Evolutionary conservation across 2,113 vertebrate genomes (phyloP), one percentile per base, ranked within the genome.

Genomic region (Vimba vimba): DNA sequence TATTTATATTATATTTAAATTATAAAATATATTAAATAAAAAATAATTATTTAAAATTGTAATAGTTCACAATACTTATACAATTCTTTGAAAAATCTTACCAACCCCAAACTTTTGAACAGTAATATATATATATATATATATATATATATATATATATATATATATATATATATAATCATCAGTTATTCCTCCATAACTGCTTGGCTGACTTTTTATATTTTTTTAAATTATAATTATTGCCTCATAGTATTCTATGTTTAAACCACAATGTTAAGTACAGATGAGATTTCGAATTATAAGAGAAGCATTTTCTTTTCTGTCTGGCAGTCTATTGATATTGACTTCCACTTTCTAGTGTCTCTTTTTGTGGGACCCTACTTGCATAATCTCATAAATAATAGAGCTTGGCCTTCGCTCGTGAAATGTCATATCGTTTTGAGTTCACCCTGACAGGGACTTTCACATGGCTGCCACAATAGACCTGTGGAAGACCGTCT

Each of bases 391-490:
- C 79, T 81, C 7, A 45, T 80, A 80, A 64, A 64, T 80, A 81
- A 81, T 66, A 81, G 15, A 81, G 79, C 6, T 47, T 81, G 79
- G 59, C 39, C 10, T n/a, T 30, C 1, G 9, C 79, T 47, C 36
- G 13, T 30, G n/a, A 80, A 64, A 80, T 80, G 79, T 80, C 79
- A 64, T 80, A 30, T 45, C 8, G 59, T 66, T 64, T 80, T 80
- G 39, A 47, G 59, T 66, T 81, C 39, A 47, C 59, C n/a, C 79
- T 47, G 79, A 81, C 39, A 66, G 79, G n/a, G 79, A 47, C 78
- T 64, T 64, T 64, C 39, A 64, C 30, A 60, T 60, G 77, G 36
- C 55, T 12, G 55, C 21, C 77, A 60, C 39, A 47, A 30, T 64
- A 45, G 36, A 80, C 79, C 79, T 47, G 59, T 66, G 59, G 39